Evolutionary conservation across 2,797 vertebrate genomes (phyloP).

Genomic region (Gymnoscopelus microlampas): DNA sequence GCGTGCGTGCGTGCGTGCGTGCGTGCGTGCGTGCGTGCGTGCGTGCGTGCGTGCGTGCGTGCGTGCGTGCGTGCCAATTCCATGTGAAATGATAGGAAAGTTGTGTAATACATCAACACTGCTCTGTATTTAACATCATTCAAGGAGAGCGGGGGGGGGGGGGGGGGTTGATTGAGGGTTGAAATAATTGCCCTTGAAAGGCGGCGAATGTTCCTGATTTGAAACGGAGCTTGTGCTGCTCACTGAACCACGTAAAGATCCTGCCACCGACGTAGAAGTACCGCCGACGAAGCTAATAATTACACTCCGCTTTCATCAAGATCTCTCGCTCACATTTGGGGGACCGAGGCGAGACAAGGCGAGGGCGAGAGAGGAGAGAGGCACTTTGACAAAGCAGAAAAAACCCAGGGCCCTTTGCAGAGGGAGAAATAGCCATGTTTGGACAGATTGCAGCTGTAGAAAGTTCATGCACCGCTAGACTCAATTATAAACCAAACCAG

Average conservation of each 20-base stretch:
- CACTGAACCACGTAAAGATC: constrained; percentile 77
- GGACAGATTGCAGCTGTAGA: constrained; percentile 77
- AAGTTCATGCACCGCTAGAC: constrained; percentile 78
- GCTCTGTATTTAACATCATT: constrained; percentile 65
- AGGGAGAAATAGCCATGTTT: constrained; percentile 68
- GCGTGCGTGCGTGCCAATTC: too few species aligned
- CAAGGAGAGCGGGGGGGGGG: constrained; percentile 1
- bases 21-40: too few species aligned
- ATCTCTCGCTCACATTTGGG: constrained; percentile 73
- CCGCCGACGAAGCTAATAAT: constrained; percentile 76
- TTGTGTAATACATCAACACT: constrained; percentile 30
- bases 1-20: too few species aligned
- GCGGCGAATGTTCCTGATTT: constrained; percentile 68
- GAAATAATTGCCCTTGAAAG: constrained; percentile 78
- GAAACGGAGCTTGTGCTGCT: constrained; percentile 60
- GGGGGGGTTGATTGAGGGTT: constrained; percentile 65
- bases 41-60: too few species aligned
- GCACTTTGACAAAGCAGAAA: constrained; percentile 46
- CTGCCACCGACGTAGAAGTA: constrained; percentile 58
- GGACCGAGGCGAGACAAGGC: constrained; percentile 53
- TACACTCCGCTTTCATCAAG: constrained; percentile 79
- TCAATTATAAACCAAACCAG: constrained; percentile 79
- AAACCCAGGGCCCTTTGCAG: constrained; percentile 49
- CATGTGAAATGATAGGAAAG: constrained; percentile 33
- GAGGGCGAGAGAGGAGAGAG: constrained; percentile 36